Evolutionary conservation across 2,797 vertebrate genomes (phyloP).

Genomic region (Chloroceryle inda): DNA sequence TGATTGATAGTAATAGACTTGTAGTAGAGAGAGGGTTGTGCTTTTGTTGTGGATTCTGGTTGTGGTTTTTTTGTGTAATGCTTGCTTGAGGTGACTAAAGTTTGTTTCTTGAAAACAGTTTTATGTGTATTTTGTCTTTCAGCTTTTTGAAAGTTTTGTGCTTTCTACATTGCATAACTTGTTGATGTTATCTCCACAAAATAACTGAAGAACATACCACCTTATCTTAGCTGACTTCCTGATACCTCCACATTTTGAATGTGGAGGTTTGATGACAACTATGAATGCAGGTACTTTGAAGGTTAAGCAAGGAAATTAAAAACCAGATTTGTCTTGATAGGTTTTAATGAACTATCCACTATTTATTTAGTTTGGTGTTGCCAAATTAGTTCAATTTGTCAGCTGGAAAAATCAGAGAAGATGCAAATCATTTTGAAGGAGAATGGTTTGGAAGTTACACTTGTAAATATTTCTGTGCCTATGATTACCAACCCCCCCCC

Average conservation of each 20-base stretch:
- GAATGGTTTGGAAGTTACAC: not conserved
- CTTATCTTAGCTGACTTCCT: not conserved
- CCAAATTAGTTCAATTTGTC: not conserved
- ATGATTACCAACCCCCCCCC: no score
- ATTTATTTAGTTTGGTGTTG: not conserved
- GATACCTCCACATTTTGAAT: not conserved
- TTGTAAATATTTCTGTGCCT: not conserved
- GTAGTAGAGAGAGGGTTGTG: not conserved
- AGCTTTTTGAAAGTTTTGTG: not conserved
- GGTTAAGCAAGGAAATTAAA: not conserved
- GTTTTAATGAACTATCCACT: not conserved
- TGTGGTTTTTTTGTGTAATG: not conserved
- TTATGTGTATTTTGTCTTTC: not conserved
- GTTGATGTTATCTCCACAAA: no score
- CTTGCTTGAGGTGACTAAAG: not conserved
- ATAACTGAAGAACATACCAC: not conserved
- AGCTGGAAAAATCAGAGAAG: not conserved
- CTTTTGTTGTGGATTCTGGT: not conserved
- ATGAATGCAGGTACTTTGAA: not conserved
- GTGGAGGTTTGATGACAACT: not conserved
- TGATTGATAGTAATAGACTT: not conserved
- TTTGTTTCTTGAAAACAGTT: not conserved
- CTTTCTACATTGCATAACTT: not conserved
- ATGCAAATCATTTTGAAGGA: not conserved
- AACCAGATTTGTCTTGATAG: fast-evolving